These are phyloP conservation scores for Pollimyrus isidori DNA, from an alignment of 2,113 vertebrate genomes.

Conservation along the genomic window DNA sequence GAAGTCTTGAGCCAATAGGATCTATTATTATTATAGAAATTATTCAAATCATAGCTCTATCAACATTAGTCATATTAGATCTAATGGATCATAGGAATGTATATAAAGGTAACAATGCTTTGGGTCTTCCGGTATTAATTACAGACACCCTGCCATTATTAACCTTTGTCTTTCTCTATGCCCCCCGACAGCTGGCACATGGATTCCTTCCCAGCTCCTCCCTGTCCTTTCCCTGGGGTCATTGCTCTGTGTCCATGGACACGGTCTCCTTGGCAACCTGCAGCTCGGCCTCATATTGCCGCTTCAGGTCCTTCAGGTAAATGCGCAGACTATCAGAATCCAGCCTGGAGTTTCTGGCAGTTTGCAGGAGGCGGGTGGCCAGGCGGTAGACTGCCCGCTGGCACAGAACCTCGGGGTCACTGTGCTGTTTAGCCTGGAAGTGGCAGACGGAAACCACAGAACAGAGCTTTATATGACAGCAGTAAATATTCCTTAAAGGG, in stretches of 20 bases:
- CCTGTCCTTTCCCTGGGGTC: slow-evolving; percentile 29
- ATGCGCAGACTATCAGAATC: slow-evolving; percentile 73
- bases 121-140: not conserved
- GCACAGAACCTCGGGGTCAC: slow-evolving; percentile 64
- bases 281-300: slow-evolving; percentile 67
- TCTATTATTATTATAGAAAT: slow-evolving; percentile 4
- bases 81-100: not conserved
- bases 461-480: not conserved
- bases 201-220: not conserved
- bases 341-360: slow-evolving; percentile 82
- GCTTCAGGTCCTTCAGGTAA: slow-evolving; percentile 78
- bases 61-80: not conserved
- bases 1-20: not conserved
- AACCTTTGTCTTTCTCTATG: not conserved
- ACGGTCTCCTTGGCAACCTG: slow-evolving; percentile 31
- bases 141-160: not conserved
- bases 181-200: slow-evolving; percentile 2
- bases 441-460: not conserved
- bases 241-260: slow-evolving; percentile 43
- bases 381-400: slow-evolving; percentile 73
- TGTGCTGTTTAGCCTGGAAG: slow-evolving; percentile 69
- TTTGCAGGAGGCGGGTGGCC: slow-evolving; percentile 75
- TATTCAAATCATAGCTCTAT: not conserved
- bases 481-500: not conserved
- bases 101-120: not conserved